Evolutionary conservation across 2,888 invertebrate species (phyloP).

Genomic region (Dynastes grantii): DNA sequence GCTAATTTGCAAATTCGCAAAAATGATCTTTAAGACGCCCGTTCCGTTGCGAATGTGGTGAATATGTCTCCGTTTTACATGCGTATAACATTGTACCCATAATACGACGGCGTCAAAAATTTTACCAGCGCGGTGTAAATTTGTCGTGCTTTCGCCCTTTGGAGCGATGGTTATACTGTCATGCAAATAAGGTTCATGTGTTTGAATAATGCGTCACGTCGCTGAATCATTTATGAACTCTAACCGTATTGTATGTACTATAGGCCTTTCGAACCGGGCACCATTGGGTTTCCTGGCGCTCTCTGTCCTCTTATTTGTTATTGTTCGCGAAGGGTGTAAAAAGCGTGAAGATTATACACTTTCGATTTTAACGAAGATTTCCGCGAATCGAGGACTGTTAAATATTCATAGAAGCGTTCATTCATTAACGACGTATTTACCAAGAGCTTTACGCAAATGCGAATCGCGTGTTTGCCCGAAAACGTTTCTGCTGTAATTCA

Average conservation of each 20-base stretch:
- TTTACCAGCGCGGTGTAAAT: constrained; percentile 4
- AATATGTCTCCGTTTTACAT: neutral
- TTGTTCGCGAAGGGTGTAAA: constrained; percentile 8
- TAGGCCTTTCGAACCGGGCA: no score
- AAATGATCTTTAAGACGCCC: neutral
- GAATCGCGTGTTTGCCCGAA: neutral
- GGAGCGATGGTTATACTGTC: constrained; percentile 32
- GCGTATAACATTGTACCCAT: neutral
- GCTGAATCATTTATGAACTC: constrained; percentile 47
- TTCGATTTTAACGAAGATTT: constrained; percentile 33
- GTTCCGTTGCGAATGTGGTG: constrained; percentile 1
- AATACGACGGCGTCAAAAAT: constrained; percentile 4
- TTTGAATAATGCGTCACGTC: constrained; percentile 58
- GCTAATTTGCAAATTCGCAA: constrained; percentile 34
- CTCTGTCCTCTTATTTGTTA: neutral
- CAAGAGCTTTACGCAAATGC: neutral
- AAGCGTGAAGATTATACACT: constrained; percentile 1
- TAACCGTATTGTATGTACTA: neutral
- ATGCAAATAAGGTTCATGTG: constrained; percentile 55
- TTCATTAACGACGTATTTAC: constrained; percentile 7
- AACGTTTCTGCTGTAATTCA: no score
- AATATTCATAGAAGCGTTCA: neutral
- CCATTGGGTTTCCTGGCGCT: neutral
- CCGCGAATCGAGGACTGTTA: neutral
- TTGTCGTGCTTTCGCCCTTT: constrained; percentile 22